Conservation (phyloP, 2,113 vertebrate species). For the Petrocephalus zakoni region DNA sequence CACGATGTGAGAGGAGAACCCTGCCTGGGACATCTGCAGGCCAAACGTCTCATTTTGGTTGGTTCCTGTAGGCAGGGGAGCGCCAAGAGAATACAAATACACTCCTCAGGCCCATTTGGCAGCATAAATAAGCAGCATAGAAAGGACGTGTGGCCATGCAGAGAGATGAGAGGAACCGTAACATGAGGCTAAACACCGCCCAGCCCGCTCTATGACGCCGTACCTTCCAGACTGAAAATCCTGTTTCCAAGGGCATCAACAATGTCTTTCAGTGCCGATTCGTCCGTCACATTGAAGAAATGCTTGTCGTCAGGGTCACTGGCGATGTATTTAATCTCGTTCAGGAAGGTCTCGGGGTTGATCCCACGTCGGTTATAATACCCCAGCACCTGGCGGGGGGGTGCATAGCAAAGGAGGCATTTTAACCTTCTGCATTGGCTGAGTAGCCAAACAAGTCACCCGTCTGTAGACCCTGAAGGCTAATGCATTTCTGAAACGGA, state of each 20-base stretch:
- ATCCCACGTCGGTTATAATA: constrained; percentile 92
- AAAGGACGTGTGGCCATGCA: neutral
- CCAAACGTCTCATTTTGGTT: constrained; percentile 85
- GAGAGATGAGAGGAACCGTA: neutral
- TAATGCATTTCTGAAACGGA: neutral
- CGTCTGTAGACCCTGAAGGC: neutral
- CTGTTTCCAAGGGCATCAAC: constrained; percentile 91
- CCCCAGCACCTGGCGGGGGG: constrained; percentile 73
- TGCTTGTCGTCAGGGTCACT: constrained; percentile 91
- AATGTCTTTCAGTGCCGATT: constrained; percentile 89
- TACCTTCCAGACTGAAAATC: constrained; percentile 92
- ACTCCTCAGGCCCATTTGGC: neutral
- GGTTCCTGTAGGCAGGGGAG: constrained; percentile 64
- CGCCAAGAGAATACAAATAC: neutral
- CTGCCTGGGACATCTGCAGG: constrained; percentile 94
- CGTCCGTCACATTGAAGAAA: constrained; percentile 91
- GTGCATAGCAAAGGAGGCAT: neutral
- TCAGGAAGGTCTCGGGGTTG: constrained; percentile 85
- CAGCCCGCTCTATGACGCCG: neutral
- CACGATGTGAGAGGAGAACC: constrained; percentile 91
- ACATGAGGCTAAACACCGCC: neutral
- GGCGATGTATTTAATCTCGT: constrained; percentile 90
- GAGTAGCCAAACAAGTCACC: neutral
- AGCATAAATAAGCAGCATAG: neutral
- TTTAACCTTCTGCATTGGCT: neutral